Percentiles rank a stretch among this genome's conserved stretches.
Evolutionary conservation across 2,797 vertebrate species (phyloP).

Genomic region (Enteromius unitaeniatus): DNA sequence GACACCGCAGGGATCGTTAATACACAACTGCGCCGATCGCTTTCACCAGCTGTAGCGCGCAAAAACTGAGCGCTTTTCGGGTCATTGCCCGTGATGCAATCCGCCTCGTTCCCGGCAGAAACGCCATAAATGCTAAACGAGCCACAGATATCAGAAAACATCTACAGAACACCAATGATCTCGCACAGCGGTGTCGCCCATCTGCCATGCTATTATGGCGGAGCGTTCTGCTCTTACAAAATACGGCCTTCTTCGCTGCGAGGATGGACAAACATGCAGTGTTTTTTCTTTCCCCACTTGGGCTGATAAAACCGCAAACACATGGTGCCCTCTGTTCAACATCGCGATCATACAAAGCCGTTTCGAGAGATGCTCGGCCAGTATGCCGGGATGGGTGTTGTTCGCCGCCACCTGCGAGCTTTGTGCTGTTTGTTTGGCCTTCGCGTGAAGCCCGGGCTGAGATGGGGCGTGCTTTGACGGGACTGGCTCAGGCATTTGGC

Average conservation of each 20-base stretch:
- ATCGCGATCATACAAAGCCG: not conserved
- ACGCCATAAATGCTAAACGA: constrained; percentile 26
- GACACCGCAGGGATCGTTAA: constrained; percentile 1
- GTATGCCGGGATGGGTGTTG: not conserved
- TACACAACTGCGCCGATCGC: not conserved
- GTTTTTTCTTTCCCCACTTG: no score
- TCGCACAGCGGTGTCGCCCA: constrained; percentile 21
- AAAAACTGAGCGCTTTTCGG: constrained; percentile 5
- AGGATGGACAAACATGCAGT: no score
- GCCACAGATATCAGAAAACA: constrained; percentile 10
- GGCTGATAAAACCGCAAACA: constrained; percentile 11
- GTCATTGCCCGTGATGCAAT: constrained; percentile 35
- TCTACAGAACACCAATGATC: constrained; percentile 34
- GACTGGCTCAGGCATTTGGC: constrained; percentile 7
- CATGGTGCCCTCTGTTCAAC: constrained; percentile 12
- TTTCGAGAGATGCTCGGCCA: constrained; percentile 3
- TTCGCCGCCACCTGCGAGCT: constrained; percentile 22
- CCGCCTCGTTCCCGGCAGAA: constrained; percentile 14
- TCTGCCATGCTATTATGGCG: constrained; percentile 17
- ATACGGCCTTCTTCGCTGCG: not conserved
- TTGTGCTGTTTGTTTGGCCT: constrained; percentile 23
- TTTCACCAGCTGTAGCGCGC: constrained; percentile 17
- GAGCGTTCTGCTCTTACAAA: constrained; percentile 17
- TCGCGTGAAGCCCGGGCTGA: not conserved
- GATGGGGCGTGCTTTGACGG: constrained; percentile 7